These are phyloP conservation scores for Rhegmatorhina hoffmannsi DNA, from an alignment of 2,113 vertebrate species.

Conservation along the genomic window DNA sequence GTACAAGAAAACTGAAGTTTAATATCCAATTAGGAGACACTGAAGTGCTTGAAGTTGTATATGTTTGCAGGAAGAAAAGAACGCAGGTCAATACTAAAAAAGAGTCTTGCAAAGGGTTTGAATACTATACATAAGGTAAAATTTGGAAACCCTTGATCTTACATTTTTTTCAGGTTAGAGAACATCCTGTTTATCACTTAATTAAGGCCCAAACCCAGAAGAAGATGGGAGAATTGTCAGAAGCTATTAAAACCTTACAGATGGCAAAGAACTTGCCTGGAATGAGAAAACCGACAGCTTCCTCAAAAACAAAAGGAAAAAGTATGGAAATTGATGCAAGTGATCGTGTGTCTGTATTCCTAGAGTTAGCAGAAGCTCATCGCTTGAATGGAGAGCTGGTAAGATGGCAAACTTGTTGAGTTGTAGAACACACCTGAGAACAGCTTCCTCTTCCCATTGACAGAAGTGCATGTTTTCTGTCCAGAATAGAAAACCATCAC, in stretches of 20 bases:
- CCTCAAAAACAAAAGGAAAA: constrained; percentile 82
- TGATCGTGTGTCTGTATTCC: constrained; percentile 88
- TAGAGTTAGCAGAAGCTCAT: constrained; percentile 91
- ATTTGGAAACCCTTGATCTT: not conserved
- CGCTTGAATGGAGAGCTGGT: constrained; percentile 93
- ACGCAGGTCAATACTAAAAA: not conserved
- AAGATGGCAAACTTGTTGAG: not conserved
- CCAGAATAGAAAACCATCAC: not conserved
- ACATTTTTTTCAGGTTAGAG: constrained; percentile 80
- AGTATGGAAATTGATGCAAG: constrained; percentile 80
- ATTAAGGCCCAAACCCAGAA: constrained; percentile 93
- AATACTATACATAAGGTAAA: not conserved
- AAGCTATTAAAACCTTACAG: constrained; percentile 93
- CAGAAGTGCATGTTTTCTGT: not conserved
- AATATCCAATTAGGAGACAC: not conserved
- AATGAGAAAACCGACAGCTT: constrained; percentile 78
- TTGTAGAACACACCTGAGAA: not conserved
- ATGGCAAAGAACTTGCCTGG: constrained; percentile 92
- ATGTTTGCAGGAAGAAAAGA: not conserved
- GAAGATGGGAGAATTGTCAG: constrained; percentile 87
- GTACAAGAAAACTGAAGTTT: not conserved
- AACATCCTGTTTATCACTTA: constrained; percentile 92
- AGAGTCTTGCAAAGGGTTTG: not conserved
- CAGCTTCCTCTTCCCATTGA: not conserved
- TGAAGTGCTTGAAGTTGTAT: not conserved